Evolutionary conservation across 2,888 invertebrate genomes (phyloP).

Genomic region (Girardia tigrina): DNA sequence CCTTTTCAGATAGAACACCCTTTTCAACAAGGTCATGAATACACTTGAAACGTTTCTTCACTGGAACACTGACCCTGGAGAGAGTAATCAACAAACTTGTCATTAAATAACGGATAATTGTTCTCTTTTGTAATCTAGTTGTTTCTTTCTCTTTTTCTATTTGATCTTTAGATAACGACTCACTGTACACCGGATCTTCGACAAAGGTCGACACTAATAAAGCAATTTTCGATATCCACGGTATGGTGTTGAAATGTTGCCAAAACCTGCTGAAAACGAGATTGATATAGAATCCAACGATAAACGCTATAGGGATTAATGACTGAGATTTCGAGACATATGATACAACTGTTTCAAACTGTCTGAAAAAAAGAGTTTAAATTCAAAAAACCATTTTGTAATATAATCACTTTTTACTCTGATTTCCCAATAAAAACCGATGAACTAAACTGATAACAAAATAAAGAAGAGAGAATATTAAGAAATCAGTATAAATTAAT

Average conservation of each 20-base stretch:
- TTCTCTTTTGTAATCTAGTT: background rate
- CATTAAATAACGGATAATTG: slow-evolving; percentile 24
- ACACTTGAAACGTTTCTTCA: slow-evolving; percentile 28
- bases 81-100: slow-evolving; percentile 9
- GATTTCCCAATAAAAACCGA: background rate
- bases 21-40: background rate
- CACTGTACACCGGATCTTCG: background rate
- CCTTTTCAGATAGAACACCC: slow-evolving; percentile 20
- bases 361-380: too few relatives aligned
- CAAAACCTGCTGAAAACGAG: slow-evolving; percentile 30
- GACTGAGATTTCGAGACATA: slow-evolving; percentile 26
- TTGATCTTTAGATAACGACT: background rate
- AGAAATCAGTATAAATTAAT: background rate
- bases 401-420: background rate
- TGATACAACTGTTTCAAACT: slow-evolving; percentile 21
- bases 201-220: slow-evolving; percentile 5
- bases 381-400: background rate
- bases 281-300: slow-evolving; percentile 30
- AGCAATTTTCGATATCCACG: slow-evolving; percentile 3
- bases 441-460: background rate
- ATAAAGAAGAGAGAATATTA: background rate
- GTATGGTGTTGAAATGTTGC: slow-evolving; percentile 25
- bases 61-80: slow-evolving; percentile 16
- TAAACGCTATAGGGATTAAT: slow-evolving; percentile 27
- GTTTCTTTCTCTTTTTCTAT: background rate